Base-by-base conservation (phyloP, 2,888 invertebrate genomes). In the Scaptodrosophila latifasciaeformis region DNA sequence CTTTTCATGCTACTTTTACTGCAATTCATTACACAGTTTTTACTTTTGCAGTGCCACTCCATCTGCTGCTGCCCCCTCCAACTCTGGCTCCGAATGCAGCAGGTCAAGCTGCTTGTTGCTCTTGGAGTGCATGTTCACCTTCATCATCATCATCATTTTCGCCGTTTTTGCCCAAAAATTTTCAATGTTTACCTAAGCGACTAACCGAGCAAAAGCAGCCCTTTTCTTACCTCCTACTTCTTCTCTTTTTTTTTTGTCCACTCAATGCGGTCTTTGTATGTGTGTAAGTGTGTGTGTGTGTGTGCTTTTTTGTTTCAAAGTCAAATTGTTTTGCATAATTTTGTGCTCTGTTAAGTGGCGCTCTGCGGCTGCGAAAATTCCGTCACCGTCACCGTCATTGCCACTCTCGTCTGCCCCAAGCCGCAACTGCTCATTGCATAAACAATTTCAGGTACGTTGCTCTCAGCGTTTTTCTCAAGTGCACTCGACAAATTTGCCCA, bases 241-340 rank as follows among this genome's bases (percentile, higher is more conserved):
- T 43, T 19, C 21, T 21, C 19, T 34, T 46, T 27, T 48, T 49
- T 18, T 45, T 19, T 30, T 10, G 30, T 19, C 5, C 5, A 47
- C 27, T 39, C 17, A 10, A 18, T 29, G 6, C 31, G 17, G 12
- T 48, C 52, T 52, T 39, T 48, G 19, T 17, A 34, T 39, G n/a
- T 31, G 6, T 49, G 46, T 46, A 56, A 35, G 51, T 48, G 50
- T 7, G 30, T 19, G 45, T 9, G 47, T 45, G 34, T 44, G 45
- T 46, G 55, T 54, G 47, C 49, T 57, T 60, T 68, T 65, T 62
- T 70, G 61, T 74, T 76, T 62, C 67, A 64, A 65, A 76, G 67
- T 68, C 74, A 75, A 75, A 76, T 67, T 74, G 69, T 71, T 71
- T 63, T 63, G 70, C 71, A 71, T 70, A 76, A 72, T 70, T 75